Evolutionary conservation across 2,888 invertebrate genomes (phyloP), one percentile per base, ranked within the genome.

Genomic region (Phragmatobia fuliginosa): DNA sequence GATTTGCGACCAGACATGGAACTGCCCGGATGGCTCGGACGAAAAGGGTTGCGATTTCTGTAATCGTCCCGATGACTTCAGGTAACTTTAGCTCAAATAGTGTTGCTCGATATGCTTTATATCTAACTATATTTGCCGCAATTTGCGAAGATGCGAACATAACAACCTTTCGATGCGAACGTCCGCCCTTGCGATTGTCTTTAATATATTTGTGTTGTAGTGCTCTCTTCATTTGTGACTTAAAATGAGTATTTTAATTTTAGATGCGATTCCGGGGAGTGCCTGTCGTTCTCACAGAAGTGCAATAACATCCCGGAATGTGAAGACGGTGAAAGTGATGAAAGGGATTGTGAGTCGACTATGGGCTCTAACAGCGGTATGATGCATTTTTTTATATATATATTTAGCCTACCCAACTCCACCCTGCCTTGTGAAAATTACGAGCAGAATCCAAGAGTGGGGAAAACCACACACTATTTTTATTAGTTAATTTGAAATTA

Each of bases 281-380:
- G 96, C 83, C 89, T 96, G 71, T 85, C 90, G 68, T 84, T 80
- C 72, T 81, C 83, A 36, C 87, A 89, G 32, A 86, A 87, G 18
- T 97, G 97, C 88, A 96, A 97, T 88, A 94, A 94, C 36, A 88
- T 94, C 60, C 68, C 82, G 3, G 96, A 97, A 84, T 97, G 97
- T 81, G 36, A 77, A 11, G 96, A 96, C 84, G 88, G 87, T 25
- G 56, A 6, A 65, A 95, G 95, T 75, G 97, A 97, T 83, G 96
- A 96, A 82, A 71, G 72, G 1, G 81, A 91, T 72, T 96, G 96
- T 87, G 84, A 93, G 95, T 95, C 87, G 83, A 92, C 88, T 0
- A 82, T 89, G 74, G 79, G 74, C 4, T 72, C 92, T 1, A 75
- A 66, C 5, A 78, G 83, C 66, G 80, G 92, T 92, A 80, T 79